Conservation (phyloP, 2,797 vertebrate genomes). For the Microcaecilia unicolor region DNA sequence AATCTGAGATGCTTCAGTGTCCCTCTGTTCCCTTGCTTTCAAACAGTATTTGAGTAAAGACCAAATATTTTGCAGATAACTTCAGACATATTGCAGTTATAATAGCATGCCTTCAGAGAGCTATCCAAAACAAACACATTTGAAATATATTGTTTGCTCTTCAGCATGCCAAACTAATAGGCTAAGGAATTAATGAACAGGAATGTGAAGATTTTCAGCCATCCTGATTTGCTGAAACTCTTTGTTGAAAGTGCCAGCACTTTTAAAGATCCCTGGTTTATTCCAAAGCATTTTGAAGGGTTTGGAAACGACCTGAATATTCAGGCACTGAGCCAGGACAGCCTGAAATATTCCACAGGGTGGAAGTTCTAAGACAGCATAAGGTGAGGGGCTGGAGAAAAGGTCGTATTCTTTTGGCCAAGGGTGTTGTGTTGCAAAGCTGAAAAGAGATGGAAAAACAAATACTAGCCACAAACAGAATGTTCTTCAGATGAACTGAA, state of each 20-base stretch:
- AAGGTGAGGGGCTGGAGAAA: conserved; percentile 3
- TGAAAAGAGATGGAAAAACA: neutral
- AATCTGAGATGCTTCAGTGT: neutral
- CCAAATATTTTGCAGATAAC: conserved; percentile 31
- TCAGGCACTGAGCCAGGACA: conserved; percentile 22
- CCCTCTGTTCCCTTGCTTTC: too few relatives aligned
- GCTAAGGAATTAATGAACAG: conserved; percentile 45
- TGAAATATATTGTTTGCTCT: conserved; percentile 38
- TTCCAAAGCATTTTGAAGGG: conserved; percentile 29
- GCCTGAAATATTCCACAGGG: neutral
- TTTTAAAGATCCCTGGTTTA: conserved; percentile 22
- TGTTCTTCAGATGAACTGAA: neutral
- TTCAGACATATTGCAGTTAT: conserved; percentile 15
- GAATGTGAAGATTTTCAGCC: conserved; percentile 34
- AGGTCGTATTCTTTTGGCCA: neutral
- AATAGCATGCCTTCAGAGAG: conserved; percentile 7
- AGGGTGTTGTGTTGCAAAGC: neutral
- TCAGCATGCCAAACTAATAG: conserved; percentile 23
- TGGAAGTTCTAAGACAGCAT: neutral
- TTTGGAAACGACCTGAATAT: conserved; percentile 20
- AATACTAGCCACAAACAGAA: conserved; percentile 1
- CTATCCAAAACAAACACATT: conserved; percentile 50
- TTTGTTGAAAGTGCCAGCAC: conserved; percentile 6
- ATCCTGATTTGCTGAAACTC: too few relatives aligned
- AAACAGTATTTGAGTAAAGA: too few relatives aligned